Percentiles rank a stretch among this genome's conserved stretches.
Evolutionary conservation across 2,888 invertebrate genomes (phyloP).

Genomic region (Endotricha flammealis): DNA sequence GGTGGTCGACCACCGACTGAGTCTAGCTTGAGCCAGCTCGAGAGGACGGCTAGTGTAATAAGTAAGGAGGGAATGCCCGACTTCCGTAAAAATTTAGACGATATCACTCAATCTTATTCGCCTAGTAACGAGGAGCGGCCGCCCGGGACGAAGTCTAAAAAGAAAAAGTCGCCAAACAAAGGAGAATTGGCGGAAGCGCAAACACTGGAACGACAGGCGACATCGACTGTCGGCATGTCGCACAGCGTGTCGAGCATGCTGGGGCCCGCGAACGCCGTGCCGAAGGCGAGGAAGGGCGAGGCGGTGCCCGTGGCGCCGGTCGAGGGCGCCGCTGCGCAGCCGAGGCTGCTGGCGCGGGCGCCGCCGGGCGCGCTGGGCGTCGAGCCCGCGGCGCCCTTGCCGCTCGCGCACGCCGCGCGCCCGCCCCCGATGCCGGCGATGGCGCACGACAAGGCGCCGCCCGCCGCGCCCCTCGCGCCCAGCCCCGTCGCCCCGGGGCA

Average conservation of each 20-base stretch:
- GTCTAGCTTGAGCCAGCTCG: conserved; percentile 64
- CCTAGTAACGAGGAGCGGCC: conserved; percentile 58
- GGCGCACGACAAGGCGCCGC: conserved; percentile 5
- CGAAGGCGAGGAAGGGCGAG: conserved; percentile 34
- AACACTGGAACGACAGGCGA: conserved; percentile 29
- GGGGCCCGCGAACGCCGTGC: conserved; percentile 33
- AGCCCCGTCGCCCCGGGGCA: conserved; percentile 36
- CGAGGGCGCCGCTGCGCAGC: conserved; percentile 26
- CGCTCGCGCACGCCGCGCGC: conserved; percentile 16
- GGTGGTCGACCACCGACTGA: conserved; percentile 51
- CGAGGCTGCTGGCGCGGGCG: conserved; percentile 21
- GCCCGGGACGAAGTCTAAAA: conserved; percentile 49
- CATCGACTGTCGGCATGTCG: conserved; percentile 49
- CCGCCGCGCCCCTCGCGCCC: conserved; percentile 27
- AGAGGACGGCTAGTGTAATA: conserved; percentile 61
- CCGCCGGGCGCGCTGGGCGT: conserved; percentile 26
- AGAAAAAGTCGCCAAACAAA: conserved; percentile 64
- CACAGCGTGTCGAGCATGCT: conserved; percentile 68
- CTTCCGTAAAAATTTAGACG: conserved; percentile 67
- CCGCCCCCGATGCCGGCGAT: conserved; percentile 26
- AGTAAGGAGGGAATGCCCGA: conserved; percentile 68
- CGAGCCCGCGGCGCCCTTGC: conserved; percentile 27
- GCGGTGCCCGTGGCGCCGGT: conserved; percentile 32
- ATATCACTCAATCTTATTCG: conserved; percentile 72
- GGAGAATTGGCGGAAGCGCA: conserved; percentile 45